A percentile compares a stretch with the other conserved stretches of the same genome.
These are phyloP conservation scores for Chrysogorgia sp. DNA, from an alignment of 92 coral and sea anemone genomes.

Conservation along the genomic window DNA sequence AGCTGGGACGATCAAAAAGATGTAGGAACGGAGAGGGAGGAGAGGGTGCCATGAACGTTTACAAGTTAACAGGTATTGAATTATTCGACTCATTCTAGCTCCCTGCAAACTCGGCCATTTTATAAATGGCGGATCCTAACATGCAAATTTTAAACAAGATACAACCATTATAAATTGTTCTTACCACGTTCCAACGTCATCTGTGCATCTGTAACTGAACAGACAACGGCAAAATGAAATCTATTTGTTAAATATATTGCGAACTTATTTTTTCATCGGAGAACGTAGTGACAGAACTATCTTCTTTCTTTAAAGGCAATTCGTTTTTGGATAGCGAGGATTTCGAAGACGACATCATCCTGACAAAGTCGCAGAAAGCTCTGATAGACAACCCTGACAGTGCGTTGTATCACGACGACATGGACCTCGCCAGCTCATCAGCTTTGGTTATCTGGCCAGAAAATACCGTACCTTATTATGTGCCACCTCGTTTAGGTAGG, in stretches of 20 bases:
- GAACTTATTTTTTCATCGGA: not conserved
- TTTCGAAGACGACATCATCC: slow-evolving; percentile 89
- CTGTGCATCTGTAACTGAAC: too few relatives aligned
- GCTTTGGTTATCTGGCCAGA: slow-evolving; percentile 83
- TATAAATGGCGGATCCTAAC: not conserved
- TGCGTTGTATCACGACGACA: slow-evolving; percentile 65
- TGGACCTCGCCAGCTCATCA: slow-evolving; percentile 39
- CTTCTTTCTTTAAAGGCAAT: slow-evolving; percentile 35
- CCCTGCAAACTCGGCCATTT: not conserved
- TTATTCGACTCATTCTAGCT: not conserved
- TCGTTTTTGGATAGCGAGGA: slow-evolving; percentile 65
- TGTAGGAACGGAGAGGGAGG: slow-evolving; percentile 84
- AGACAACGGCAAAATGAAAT: too few relatives aligned
- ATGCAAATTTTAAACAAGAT: too few relatives aligned
- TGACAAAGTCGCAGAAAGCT: slow-evolving; percentile 78
- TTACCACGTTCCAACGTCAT: too few relatives aligned
- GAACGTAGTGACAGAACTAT: not conserved
- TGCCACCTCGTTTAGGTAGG: slow-evolving; percentile 85
- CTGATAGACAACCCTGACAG: slow-evolving; percentile 52
- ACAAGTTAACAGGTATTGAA: slow-evolving; percentile 75
- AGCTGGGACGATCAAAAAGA: slow-evolving; percentile 64
- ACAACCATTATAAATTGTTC: too few relatives aligned
- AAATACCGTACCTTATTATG: slow-evolving; percentile 74
- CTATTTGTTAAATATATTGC: too few relatives aligned
- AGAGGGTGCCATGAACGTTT: slow-evolving; percentile 72